Percentiles rank a stretch among this genome's conserved stretches.
phyloP scores from a whole-genome alignment of 1,140 invertebrate species.

The Lordiphosa stackelbergi region DNA sequence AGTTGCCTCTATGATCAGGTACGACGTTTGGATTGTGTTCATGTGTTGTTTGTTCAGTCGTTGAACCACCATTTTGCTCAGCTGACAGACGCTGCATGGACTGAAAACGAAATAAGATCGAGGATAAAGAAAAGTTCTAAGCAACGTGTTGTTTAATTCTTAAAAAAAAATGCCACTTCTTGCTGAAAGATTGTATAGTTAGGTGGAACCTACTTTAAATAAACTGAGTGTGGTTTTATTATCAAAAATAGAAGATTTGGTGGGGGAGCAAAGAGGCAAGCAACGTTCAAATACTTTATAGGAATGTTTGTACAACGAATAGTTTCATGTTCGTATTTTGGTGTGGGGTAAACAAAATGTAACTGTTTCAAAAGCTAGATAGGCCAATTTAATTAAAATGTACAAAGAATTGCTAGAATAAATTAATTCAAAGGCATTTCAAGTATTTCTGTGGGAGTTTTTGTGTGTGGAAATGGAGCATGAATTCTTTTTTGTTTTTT shows the following conservation, averaged over 20 bases:
- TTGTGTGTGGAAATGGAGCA: slow-evolving; percentile 32
- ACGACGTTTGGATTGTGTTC: slow-evolving; percentile 84
- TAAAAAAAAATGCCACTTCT: no score
- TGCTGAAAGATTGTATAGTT: no score
- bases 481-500: slow-evolving; percentile 26
- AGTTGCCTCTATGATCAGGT: slow-evolving; percentile 89
- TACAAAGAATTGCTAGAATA: slow-evolving; percentile 18
- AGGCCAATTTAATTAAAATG: slow-evolving; percentile 8
- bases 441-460: slow-evolving; percentile 11
- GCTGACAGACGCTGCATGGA: slow-evolving; percentile 83
- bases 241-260: slow-evolving; percentile 32
- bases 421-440: slow-evolving; percentile 21
- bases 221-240: slow-evolving; percentile 41
- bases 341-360: slow-evolving; percentile 49
- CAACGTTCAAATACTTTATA: slow-evolving; percentile 5
- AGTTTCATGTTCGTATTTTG: slow-evolving; percentile 26
- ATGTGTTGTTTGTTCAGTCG: slow-evolving; percentile 80
- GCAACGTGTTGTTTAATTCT: no score
- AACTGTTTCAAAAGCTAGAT: slow-evolving; percentile 21
- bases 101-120: slow-evolving; percentile 79
- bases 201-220: no score
- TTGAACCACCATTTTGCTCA: slow-evolving; percentile 80
- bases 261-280: slow-evolving; percentile 12
- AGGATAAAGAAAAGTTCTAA: not conserved
- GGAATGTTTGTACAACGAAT: slow-evolving; percentile 47